Evolutionary conservation across 2,113 vertebrate genomes (phyloP), one percentile per base, ranked within the genome.

Genomic region (Apistogramma diplotaenia): DNA sequence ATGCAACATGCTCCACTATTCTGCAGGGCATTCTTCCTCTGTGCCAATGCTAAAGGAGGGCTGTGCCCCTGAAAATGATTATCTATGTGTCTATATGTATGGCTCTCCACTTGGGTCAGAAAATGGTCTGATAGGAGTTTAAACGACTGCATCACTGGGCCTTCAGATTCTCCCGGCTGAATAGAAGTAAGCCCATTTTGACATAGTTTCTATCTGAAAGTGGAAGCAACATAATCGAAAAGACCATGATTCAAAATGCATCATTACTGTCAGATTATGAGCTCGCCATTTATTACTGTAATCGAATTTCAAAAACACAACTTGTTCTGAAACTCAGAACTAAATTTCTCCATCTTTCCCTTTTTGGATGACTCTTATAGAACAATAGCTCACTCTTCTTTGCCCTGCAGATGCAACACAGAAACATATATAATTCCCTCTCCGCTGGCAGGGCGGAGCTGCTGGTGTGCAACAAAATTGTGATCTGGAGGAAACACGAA

Each of bases 221-320:
- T n/a, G 15, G 21, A 49, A 56, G 40, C 18, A 49, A 49, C 71
- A 75, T 71, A 54, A 58, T 51, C 54, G 16, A 49, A 72, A 62
- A 84, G 46, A 33, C 62, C 40, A 53, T 21, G 33, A 53, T 51
- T 6, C 31, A 60, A 78, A 58, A 61, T 74, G 55, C 13, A 76
- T 54, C 29, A 73, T 67, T 23, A 83, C 57, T 81, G 74, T 74
- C 53, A 37, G 12, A 71, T 56, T 37, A 16, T 53, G 19, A 67
- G 58, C 43, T 46, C 77, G 57, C 13, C 78, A 55, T 87, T 27
- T 37, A 84, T 77, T 65, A 77, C 43, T 67, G 7, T 62, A 59
- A 78, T 81, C 74, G 54, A 71, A 78, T 81, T 78, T 40, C 2
- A 51, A 55, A 73, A 81, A 65, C 21, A 70, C 15, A 31, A 65